These are phyloP conservation scores for Rhinichthys klamathensis DNA, from an alignment of 2,113 vertebrate genomes.

Conservation along the genomic window DNA sequence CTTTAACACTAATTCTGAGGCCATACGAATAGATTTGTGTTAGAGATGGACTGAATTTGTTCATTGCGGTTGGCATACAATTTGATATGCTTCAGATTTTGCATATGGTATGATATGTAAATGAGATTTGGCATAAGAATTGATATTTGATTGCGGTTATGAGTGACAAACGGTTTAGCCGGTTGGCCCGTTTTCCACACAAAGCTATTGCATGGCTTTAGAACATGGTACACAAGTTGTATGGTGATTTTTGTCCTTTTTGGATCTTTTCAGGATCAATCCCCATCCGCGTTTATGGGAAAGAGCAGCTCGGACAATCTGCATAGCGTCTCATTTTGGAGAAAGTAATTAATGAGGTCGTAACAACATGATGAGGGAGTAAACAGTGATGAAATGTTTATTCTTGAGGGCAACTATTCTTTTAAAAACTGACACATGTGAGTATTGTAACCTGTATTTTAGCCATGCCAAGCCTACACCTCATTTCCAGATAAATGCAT, in stretches of 20 bases:
- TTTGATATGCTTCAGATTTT: background rate
- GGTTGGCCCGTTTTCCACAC: background rate
- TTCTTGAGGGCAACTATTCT: background rate
- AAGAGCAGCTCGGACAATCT: background rate
- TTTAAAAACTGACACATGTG: background rate
- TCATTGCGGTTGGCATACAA: background rate
- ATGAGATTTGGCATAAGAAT: no score
- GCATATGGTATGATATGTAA: background rate
- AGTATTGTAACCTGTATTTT: slow-evolving; percentile 35
- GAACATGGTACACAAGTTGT: background rate
- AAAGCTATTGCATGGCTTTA: background rate
- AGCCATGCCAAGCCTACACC: slow-evolving; percentile 31
- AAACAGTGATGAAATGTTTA: background rate
- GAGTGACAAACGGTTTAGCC: background rate
- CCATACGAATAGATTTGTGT: background rate
- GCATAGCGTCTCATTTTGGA: background rate
- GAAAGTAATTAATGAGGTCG: background rate
- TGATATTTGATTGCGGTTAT: background rate
- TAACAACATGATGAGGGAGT: background rate
- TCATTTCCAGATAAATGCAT: slow-evolving; percentile 48
- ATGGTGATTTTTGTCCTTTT: background rate
- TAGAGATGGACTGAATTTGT: background rate
- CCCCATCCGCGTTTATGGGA: background rate
- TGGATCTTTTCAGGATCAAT: background rate
- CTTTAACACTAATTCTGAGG: background rate